These are phyloP conservation scores for Iselma pallidipennis DNA, from an alignment of 2,888 invertebrate species.

Conservation along the genomic window DNA sequence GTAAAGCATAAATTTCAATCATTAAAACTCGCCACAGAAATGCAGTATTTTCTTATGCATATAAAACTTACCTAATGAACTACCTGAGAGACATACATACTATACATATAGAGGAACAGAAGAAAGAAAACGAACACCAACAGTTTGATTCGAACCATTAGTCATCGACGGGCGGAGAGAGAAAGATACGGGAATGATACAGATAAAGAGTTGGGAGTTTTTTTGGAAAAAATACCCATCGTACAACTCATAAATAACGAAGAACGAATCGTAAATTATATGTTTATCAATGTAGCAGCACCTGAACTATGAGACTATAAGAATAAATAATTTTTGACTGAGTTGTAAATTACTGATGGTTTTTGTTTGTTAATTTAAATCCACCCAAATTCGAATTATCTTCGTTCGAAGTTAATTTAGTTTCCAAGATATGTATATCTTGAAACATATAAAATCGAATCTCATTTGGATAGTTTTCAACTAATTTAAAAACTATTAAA, in stretches of 20 bases:
- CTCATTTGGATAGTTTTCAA: too few relatives aligned
- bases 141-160: background rate
- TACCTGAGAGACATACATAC: conserved; percentile 1
- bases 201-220: background rate
- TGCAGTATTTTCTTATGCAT: background rate
- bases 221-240: background rate
- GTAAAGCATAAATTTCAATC: conserved; percentile 2
- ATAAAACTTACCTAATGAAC: conserved; percentile 1
- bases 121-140: too few relatives aligned
- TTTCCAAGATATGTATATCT: background rate
- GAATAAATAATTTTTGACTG: background rate
- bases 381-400: background rate
- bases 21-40: conserved; percentile 1
- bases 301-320: background rate
- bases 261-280: conserved; percentile 3
- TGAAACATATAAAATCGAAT: background rate
- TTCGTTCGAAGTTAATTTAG: background rate
- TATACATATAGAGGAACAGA: background rate
- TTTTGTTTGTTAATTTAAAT: background rate
- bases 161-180: background rate
- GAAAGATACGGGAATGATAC: background rate
- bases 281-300: background rate
- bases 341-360: background rate
- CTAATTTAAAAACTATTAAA: background rate
- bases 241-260: background rate